phyloP scores from a whole-genome alignment of 2,113 vertebrate genomes.

The Galbula dea region DNA sequence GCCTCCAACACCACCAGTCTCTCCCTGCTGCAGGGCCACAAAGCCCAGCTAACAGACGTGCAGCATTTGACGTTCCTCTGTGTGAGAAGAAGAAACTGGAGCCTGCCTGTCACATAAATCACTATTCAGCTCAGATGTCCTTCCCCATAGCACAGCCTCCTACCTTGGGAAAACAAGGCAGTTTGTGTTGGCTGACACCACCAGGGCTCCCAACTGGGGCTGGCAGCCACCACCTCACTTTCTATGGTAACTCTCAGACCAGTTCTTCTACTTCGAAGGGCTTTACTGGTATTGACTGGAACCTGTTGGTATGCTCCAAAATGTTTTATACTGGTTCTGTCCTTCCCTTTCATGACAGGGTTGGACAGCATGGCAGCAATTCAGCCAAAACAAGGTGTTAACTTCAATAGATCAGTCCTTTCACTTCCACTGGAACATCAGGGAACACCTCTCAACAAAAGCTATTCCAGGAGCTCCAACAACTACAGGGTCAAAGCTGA shows the following conservation, averaged over 20 bases:
- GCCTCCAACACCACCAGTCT: neutral
- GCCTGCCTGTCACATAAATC: neutral
- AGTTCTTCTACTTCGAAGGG: neutral
- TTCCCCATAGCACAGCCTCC: neutral
- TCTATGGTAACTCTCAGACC: rapidly evolving
- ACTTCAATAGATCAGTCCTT: rapidly evolving
- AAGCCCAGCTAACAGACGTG: rapidly evolving
- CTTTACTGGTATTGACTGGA: neutral
- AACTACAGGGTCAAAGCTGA: neutral
- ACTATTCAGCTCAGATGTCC: rapidly evolving
- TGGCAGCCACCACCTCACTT: neutral
- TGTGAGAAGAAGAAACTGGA: neutral
- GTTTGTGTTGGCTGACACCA: neutral
- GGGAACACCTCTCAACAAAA: neutral
- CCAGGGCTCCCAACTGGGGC: rapidly evolving
- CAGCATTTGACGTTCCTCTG: neutral
- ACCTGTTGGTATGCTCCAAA: rapidly evolving
- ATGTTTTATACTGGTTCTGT: rapidly evolving
- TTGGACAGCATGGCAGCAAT: neutral
- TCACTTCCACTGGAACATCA: neutral
- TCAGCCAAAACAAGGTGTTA: neutral
- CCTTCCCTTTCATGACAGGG: neutral
- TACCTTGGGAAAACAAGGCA: rapidly evolving
- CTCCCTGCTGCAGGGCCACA: neutral
- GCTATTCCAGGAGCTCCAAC: neutral